Base-by-base conservation (phyloP, 2,888 invertebrate species). In the Erebia ligea region DNA sequence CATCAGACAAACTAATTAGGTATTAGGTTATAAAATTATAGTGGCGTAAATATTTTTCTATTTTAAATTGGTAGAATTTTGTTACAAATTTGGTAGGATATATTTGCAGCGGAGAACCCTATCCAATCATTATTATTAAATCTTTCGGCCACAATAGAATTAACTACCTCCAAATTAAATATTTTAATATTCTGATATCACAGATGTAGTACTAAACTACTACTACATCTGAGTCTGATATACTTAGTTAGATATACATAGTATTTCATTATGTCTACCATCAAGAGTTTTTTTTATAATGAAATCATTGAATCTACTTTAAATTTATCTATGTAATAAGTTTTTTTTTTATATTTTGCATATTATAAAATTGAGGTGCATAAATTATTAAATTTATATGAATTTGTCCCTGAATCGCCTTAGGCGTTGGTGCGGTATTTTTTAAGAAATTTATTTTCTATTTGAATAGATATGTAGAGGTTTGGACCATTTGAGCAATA, bases 371-470 rank as follows among this genome's bases (percentile, higher is more conserved):
- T 84, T 81, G 81, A 86, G 90, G 91, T 90, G 91, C 91, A 90
- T 87, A 84, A 48, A 62, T 62, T 62, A 62, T 57, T 57, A 52
- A n/a, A n/a, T 8, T 59, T 59, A 62, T 83, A 83, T 80, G 82
- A 79, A 82, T 82, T 80, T 81, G 80, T 80, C 80, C 80, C 68
- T 78, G 76, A 76, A 70, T 76, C 73, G 78, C 73, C 77, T 75
- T 77, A 81, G 81, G 77, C 75, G 74, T 79, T 81, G 88, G 89
- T 90, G 89, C 90, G 88, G 87, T 88, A 83, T 83, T 84, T 86
- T 82, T 84, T 81, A 79, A 84, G 78, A 78, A 77, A 76, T 82
- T 81, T 81, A 79, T 76, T 76, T 76, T 77, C 79, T 76, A 73
- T 76, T 77, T 75, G 73, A 68, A 72, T 77, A 77, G 71, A 57